Evolutionary conservation across 2,113 vertebrate species (phyloP), one percentile per base, ranked within the genome.

Genomic region (Brachyhypopomus occidentalis): DNA sequence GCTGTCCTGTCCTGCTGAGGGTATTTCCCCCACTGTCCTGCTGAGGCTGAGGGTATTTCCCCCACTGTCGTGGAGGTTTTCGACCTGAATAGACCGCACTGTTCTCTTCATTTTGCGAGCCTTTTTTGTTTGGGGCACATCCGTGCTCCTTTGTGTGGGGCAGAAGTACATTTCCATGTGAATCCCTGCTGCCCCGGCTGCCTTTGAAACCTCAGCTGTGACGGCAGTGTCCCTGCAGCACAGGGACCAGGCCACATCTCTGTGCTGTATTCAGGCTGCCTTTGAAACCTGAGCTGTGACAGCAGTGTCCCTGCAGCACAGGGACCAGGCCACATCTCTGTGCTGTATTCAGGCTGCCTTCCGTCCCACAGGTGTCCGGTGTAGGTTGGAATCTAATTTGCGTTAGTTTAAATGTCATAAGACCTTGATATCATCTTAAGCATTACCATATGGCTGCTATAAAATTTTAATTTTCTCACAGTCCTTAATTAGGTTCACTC

Each of bases 241-340:
- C 36, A 12, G 11, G 19, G 2, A 30, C 30, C 30, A 38, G 34
- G 38, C 17, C 16, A 19, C 2, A 16, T 19, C 36, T 67, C 17
- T 34, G 17, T 36, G 16, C 27, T 36, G 9, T 5, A 36, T 19
- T 67, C 64, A 67, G 19, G 0, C 34, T 41, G 9, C 66, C 36
- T 70, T n/a, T 41, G 66, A 70, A 70, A 70, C 66, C n/a, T 70
- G 20, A 70, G 66, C 66, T 36, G 41, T 41, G 66, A 70, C 34
- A 70, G 41, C 66, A 22, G 36, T 41, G 34, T 34, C 19, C 19
- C 22, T 30, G 30, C 30, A 30, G 19, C 20, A 12, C 36, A 12
- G 11, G 19, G 2, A 30, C 30, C 30, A 38, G 34, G 38, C 17
- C 16, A 19, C 2, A 16, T 19, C 36, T 67, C 17, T 34, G 17